Evolutionary conservation across 2,113 vertebrate species (phyloP), one percentile per base, ranked within the genome.

Genomic region (Osmerus eperlanus): DNA sequence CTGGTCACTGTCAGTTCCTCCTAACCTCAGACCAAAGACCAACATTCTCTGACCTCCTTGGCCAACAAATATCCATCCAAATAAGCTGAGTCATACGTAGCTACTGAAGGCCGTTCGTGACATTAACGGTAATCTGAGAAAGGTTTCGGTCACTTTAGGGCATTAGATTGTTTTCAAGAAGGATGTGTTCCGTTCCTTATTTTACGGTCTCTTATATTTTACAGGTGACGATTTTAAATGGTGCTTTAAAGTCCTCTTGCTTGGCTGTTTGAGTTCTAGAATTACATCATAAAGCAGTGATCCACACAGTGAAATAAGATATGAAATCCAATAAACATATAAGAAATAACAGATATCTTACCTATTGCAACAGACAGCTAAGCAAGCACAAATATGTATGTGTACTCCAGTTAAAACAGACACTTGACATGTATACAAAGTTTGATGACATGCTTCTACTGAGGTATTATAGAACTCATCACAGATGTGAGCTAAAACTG

Each of bases 231-330:
- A 63, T 70, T 76, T 65, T 41, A 63, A 28, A 62, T 64, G 72
- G n/a, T 64, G 9, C 53, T 14, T 72, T 21, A 59, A 69, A 59
- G 58, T 28, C 52, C 19, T 67, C n/a, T 68, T 74, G 71, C 18
- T 19, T 52, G 9, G 1, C 1, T 2, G 5, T 9, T 56, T 8
- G n/a, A 36, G 47, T 65, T 71, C 69, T 8, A 56, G 52, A 71
- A 54, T 68, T 41, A 74, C n/a, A 6, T 6, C 18, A n/a, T 4
- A 67, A 16, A 54, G 75, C 71, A 29, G 73, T 14, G 11, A 6
- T 7, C 25, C 47, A 65, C 21, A 66, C n/a, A 14, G 19, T 62
- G 62, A 74, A 65, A 81, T 65, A 51, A 9, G 56, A 79, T 78
- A 51, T 51, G 21, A 29, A 68, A 29, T 9, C 54, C 56, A 75